phyloP scores from a whole-genome alignment of 1,140 invertebrate genomes.

The Drosophila murphyi region DNA sequence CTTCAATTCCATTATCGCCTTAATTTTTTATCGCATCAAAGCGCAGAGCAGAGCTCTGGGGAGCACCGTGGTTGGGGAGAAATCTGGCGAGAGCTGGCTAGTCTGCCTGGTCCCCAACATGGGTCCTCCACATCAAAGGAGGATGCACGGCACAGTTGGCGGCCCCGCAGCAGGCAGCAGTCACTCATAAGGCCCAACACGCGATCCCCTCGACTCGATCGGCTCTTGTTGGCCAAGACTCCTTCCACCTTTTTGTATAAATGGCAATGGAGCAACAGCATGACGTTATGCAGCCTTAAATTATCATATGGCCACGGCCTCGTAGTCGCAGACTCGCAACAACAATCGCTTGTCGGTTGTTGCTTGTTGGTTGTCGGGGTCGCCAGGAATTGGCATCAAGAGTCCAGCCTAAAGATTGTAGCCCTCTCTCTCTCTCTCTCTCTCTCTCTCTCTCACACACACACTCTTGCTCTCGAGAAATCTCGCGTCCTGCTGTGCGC shows the following conservation, averaged over 20 bases:
- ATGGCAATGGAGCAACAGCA: constrained; percentile 80
- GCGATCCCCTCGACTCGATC: constrained; percentile 51
- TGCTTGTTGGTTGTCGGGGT: constrained; percentile 13
- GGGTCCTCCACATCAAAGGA: constrained; percentile 74
- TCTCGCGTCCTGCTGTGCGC: constrained; percentile 78
- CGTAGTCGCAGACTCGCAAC: constrained; percentile 21
- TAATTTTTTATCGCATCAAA: constrained; percentile 84
- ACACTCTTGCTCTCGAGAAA: constrained; percentile 17
- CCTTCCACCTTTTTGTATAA: constrained; percentile 62
- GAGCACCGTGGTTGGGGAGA: not conserved
- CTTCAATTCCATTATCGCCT: constrained; percentile 84
- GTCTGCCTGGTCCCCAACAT: constrained; percentile 40
- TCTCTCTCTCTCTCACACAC: not conserved
- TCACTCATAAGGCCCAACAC: constrained; percentile 75
- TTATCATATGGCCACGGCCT: constrained; percentile 71
- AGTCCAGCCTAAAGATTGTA: constrained; percentile 28
- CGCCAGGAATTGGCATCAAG: constrained; percentile 41
- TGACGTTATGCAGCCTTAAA: constrained; percentile 82
- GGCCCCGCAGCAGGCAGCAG: constrained; percentile 73
- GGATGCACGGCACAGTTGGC: constrained; percentile 79
- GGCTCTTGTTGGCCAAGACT: constrained; percentile 8
- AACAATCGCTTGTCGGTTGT: constrained; percentile 14
- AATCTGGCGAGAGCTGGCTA: not conserved
- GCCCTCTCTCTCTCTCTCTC: constrained; percentile 49
- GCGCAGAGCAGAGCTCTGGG: constrained; percentile 42